These are phyloP conservation scores for Otus sunia DNA, from an alignment of 2,113 vertebrate species.

Conservation along the genomic window DNA sequence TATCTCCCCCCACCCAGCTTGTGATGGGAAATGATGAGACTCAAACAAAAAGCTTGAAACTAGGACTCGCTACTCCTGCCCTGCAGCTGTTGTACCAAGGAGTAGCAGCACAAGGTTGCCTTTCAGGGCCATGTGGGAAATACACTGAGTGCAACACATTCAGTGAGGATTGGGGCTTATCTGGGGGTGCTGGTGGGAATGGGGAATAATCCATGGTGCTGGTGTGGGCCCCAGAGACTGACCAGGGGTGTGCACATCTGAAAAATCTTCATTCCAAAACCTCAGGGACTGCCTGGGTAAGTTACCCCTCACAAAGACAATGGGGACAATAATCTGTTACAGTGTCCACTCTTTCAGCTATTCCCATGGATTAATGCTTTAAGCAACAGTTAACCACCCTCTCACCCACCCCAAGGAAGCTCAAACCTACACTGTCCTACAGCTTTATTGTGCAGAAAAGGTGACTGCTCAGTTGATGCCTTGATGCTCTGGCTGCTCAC, in stretches of 20 bases:
- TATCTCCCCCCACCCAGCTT: conserved; percentile 73
- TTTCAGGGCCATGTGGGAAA: background rate
- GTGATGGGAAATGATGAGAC: conserved; percentile 43
- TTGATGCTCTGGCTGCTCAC: background rate
- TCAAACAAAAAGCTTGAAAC: conserved; percentile 37
- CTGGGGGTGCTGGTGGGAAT: background rate
- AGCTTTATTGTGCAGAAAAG: background rate
- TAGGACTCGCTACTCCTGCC: background rate
- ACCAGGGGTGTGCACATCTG: background rate
- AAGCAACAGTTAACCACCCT: background rate
- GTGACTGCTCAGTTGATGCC: background rate
- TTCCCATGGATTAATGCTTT: background rate
- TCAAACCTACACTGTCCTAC: accelerated
- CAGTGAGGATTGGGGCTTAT: background rate
- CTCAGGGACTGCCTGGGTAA: accelerated
- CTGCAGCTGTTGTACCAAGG: background rate
- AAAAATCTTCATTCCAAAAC: background rate
- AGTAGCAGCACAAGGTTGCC: background rate
- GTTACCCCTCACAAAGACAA: background rate
- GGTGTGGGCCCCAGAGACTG: background rate
- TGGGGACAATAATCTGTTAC: background rate
- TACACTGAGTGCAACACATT: accelerated
- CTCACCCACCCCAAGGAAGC: background rate
- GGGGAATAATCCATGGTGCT: background rate
- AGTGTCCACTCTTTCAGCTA: background rate